phyloP scores from a whole-genome alignment of 2,888 invertebrate genomes.

The Teinopalpus imperialis region DNA sequence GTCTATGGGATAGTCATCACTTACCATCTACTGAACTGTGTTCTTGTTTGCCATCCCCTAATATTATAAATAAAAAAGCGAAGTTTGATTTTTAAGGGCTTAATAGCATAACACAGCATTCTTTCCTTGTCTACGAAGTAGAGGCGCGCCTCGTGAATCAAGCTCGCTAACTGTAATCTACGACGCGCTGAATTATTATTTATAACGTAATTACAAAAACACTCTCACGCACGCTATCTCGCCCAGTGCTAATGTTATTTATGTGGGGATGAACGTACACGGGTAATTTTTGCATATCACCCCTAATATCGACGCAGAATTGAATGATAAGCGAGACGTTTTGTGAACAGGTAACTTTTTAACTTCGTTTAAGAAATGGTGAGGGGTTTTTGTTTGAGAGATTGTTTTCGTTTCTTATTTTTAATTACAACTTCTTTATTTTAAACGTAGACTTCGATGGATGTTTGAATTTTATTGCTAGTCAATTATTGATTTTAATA shows the following conservation, averaged over 20 bases:
- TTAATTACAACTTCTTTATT: too few species aligned
- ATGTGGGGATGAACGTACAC: constrained; percentile 72
- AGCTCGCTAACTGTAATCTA: constrained; percentile 71
- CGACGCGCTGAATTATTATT: constrained; percentile 72
- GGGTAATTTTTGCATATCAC: constrained; percentile 76
- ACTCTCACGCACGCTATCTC: constrained; percentile 71
- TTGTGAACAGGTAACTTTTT: constrained; percentile 3
- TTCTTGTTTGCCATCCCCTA: too few species aligned
- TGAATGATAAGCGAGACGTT: constrained; percentile 60
- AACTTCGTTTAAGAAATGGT: not conserved
- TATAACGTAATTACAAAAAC: constrained; percentile 81
- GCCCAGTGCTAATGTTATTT: constrained; percentile 69
- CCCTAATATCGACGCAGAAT: constrained; percentile 59
- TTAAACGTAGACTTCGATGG: too few species aligned
- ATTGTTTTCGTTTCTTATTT: too few species aligned
- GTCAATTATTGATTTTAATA: too few species aligned
- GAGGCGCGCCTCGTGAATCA: constrained; percentile 57
- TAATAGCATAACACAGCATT: constrained; percentile 13
- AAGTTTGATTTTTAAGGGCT: too few species aligned
- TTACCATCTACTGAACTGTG: too few species aligned
- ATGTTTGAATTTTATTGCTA: too few species aligned
- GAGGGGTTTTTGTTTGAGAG: too few species aligned
- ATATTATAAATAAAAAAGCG: too few species aligned
- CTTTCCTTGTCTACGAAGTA: constrained; percentile 15
- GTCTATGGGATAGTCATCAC: too few species aligned